Evolutionary conservation across 1,140 invertebrate species (phyloP).

Genomic region (Caenorhabditis inopinata): DNA sequence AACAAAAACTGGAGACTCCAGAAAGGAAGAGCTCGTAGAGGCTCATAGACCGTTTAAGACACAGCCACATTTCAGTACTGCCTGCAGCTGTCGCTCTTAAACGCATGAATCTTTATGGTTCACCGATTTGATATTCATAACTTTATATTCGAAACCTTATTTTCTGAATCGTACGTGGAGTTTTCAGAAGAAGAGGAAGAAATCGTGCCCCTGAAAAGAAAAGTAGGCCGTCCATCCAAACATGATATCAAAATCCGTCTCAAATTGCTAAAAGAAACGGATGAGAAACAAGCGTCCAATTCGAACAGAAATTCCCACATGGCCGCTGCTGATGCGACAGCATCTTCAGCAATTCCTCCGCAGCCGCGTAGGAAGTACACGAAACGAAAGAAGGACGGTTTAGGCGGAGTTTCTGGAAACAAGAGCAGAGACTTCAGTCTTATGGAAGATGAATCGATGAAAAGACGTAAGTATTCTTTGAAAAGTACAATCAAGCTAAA

Average conservation of each 20-base stretch:
- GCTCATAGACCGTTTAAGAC: too few species aligned
- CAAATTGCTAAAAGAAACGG: neutral
- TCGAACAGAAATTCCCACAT: neutral
- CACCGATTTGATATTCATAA: too few species aligned
- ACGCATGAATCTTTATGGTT: too few species aligned
- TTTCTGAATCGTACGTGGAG: neutral
- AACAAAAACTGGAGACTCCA: too few species aligned
- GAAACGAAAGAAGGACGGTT: neutral
- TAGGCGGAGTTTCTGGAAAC: neutral
- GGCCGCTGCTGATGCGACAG: neutral
- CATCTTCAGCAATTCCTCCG: neutral
- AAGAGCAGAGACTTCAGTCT: neutral
- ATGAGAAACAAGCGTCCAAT: conserved; percentile 5
- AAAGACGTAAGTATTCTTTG: neutral
- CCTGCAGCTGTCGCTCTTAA: too few species aligned
- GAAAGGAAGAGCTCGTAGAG: too few species aligned
- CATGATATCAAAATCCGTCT: conserved; percentile 1
- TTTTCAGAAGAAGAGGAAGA: conserved; percentile 24
- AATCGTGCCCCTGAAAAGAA: neutral
- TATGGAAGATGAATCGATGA: neutral
- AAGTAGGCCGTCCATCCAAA: neutral
- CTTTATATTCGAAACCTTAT: too few species aligned
- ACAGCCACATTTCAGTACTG: too few species aligned
- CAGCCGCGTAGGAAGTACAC: neutral
- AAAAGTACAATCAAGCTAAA: too few species aligned